A percentile compares a stretch with the other conserved stretches of the same genome.
phyloP scores from a whole-genome alignment of 2,797 vertebrate species.

The Arctocebus calabarensis region DNA sequence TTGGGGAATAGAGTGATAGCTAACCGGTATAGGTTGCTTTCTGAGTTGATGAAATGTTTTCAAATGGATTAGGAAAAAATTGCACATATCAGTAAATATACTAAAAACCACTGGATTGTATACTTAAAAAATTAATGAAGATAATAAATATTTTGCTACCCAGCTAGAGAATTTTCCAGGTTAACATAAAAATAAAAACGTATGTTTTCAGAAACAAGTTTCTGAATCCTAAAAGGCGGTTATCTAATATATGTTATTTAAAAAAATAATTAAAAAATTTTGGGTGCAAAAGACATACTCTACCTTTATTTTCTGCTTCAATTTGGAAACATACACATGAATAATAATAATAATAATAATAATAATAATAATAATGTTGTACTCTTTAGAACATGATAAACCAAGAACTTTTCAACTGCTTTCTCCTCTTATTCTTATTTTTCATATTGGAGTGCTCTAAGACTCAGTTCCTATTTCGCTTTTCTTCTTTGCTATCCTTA shows the following conservation, averaged over 20 bases:
- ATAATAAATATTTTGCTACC: neutral
- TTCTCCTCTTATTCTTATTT: neutral
- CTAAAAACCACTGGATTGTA: neutral
- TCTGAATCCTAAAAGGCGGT: too few species aligned
- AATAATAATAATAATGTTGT: neutral
- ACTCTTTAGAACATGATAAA: neutral
- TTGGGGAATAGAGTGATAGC: neutral
- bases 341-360: too few species aligned
- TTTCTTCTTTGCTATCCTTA: neutral
- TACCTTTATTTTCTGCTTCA: constrained; percentile 3
- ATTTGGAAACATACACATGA: neutral
- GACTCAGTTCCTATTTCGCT: neutral
- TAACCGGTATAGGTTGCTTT: neutral
- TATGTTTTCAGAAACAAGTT: neutral
- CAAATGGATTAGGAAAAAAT: neutral
- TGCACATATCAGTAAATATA: neutral
- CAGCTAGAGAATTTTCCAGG: neutral
- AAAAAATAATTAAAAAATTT: too few species aligned
- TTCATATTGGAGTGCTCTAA: neutral
- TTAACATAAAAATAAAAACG: neutral
- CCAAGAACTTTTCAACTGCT: neutral
- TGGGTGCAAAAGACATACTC: neutral
- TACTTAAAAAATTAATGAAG: neutral
- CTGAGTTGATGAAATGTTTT: neutral
- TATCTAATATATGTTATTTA: too few species aligned